These are phyloP conservation scores for Neotoxoptera formosana DNA, from an alignment of 1,140 invertebrate species.

Conservation along the genomic window DNA sequence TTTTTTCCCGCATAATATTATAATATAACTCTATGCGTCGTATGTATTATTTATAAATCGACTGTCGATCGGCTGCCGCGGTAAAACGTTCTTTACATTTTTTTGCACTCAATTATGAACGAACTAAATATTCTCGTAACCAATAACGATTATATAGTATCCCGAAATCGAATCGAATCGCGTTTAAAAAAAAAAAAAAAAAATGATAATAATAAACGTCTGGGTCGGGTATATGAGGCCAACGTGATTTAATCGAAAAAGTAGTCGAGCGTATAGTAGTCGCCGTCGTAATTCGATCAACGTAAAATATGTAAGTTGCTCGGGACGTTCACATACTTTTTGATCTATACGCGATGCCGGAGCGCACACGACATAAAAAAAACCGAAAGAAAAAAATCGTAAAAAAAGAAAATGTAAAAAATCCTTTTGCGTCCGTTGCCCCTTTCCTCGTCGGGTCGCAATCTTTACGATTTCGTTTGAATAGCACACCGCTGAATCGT, in stretches of 20 bases:
- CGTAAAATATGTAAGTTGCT: constrained; percentile 9
- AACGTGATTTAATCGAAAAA: constrained; percentile 6
- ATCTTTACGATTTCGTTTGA: constrained; percentile 28
- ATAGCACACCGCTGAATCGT: background rate
- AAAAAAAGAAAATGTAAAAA: background rate
- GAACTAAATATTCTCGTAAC: background rate
- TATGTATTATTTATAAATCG: background rate
- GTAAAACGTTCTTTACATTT: background rate
- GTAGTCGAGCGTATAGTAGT: background rate
- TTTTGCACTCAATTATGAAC: background rate
- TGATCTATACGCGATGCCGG: background rate
- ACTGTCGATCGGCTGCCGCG: background rate
- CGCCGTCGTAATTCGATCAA: background rate
- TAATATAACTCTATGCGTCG: too few relatives aligned
- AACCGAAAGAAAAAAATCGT: background rate
- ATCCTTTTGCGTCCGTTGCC: background rate
- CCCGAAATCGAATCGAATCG: background rate
- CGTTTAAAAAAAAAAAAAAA: background rate
- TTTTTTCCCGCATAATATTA: background rate
- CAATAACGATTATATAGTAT: background rate
- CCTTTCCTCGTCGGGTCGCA: background rate
- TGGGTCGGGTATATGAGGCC: background rate
- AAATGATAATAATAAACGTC: background rate
- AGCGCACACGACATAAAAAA: background rate
- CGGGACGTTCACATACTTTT: background rate